phyloP scores from a whole-genome alignment of 53 echinoderm and acorn worm species.

The Echinometra lucunter region DNA sequence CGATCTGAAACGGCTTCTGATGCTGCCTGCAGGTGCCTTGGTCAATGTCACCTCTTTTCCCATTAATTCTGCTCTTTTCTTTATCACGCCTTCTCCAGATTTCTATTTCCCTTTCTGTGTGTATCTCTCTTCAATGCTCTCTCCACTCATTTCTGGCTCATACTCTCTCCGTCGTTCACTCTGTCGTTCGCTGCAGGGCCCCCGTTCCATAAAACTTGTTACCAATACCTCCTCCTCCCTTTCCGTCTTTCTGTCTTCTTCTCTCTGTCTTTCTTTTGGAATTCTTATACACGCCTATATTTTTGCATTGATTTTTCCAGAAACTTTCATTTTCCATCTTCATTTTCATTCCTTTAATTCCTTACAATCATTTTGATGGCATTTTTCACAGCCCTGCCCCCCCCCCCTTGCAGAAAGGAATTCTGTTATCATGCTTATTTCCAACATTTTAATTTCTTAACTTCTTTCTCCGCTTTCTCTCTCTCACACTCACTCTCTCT shows the following conservation, averaged over 20 bases:
- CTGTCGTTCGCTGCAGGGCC: neutral
- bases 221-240: neutral
- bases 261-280: too few relatives aligned
- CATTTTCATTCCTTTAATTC: too few relatives aligned
- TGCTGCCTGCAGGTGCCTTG: neutral
- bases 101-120: neutral
- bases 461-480: neutral
- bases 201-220: too few relatives aligned
- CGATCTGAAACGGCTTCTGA: neutral
- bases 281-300: too few relatives aligned
- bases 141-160: neutral
- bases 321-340: too few relatives aligned
- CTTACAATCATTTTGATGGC: too few relatives aligned
- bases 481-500: neutral
- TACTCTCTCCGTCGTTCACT: neutral
- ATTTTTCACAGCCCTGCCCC: too few relatives aligned
- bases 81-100: neutral
- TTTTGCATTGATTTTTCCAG: too few relatives aligned
- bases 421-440: too few relatives aligned
- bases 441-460: too few relatives aligned
- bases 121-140: neutral
- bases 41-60: neutral
- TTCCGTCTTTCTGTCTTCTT: neutral
- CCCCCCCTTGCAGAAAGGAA: too few relatives aligned
- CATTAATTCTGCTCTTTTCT: neutral